phyloP scores from a whole-genome alignment of 1,140 invertebrate genomes.

The Brachionus angularis region DNA sequence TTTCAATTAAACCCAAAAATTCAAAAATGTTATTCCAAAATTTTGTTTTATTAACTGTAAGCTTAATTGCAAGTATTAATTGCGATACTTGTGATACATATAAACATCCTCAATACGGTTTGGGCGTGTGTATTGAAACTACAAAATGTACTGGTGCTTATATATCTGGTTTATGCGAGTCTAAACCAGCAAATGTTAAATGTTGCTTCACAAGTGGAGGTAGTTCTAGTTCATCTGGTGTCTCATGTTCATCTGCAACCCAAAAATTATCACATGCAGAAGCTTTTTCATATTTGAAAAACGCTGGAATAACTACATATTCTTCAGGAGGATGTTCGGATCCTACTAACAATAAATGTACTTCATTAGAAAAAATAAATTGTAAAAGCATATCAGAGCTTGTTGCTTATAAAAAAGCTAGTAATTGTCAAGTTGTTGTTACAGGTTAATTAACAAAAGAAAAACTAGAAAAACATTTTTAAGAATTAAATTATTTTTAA shows the following conservation, averaged over 20 bases:
- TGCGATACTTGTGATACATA: not conserved
- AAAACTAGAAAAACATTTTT: no score
- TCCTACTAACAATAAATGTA: not conserved
- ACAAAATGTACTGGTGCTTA: not conserved
- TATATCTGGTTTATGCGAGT: not conserved
- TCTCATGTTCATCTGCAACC: not conserved
- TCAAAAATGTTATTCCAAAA: no score
- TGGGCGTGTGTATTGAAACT: not conserved
- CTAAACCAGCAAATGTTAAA: not conserved
- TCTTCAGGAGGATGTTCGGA: not conserved
- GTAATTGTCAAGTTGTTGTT: not conserved
- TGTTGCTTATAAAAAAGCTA: not conserved
- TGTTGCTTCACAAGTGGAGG: not conserved
- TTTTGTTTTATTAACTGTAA: no score
- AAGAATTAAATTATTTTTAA: no score
- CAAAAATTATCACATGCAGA: not conserved
- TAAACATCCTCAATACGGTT: not conserved
- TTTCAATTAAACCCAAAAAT: no score
- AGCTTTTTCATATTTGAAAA: not conserved
- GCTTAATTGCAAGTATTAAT: no score
- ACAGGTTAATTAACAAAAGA: no score
- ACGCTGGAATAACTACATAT: not conserved
- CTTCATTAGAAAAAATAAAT: not conserved
- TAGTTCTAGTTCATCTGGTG: not conserved
- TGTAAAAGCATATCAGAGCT: not conserved